A percentile compares a stretch with the other conserved stretches of the same genome.
Evolutionary conservation across 2,888 invertebrate genomes (phyloP).

Genomic region (Amblyteles armatorius): DNA sequence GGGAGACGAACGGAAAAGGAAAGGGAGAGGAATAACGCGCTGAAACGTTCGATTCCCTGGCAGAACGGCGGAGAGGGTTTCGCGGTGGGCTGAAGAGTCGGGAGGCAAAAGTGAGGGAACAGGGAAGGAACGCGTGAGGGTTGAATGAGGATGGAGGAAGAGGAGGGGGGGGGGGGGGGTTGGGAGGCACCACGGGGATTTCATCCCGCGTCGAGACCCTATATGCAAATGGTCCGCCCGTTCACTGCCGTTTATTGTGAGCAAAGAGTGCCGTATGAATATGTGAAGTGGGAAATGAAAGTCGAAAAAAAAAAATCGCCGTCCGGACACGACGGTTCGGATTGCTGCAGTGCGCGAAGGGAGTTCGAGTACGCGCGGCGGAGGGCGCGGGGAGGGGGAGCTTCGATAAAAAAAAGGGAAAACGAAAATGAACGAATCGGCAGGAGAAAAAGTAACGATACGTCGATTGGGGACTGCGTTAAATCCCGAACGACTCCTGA

Average conservation of each 20-base stretch:
- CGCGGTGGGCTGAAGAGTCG: slow-evolving; percentile 45
- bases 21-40: slow-evolving; percentile 44
- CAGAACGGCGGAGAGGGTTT: slow-evolving; percentile 43
- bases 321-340: slow-evolving; percentile 56
- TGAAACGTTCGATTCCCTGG: slow-evolving; percentile 61
- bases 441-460: slow-evolving; percentile 33
- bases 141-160: slow-evolving; percentile 59
- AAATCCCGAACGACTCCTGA: slow-evolving; percentile 49
- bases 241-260: slow-evolving; percentile 78
- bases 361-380: slow-evolving; percentile 33
- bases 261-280: slow-evolving; percentile 81
- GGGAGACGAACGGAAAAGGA: not conserved
- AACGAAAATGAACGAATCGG: slow-evolving; percentile 34
- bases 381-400: not conserved
- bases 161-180: slow-evolving; percentile 61
- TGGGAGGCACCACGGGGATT: slow-evolving; percentile 68
- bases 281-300: slow-evolving; percentile 80
- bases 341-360: slow-evolving; percentile 40
- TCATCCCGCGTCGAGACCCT: slow-evolving; percentile 77
- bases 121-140: slow-evolving; percentile 47
- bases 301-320: slow-evolving; percentile 60
- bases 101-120: slow-evolving; percentile 42
- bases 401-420: slow-evolving; percentile 2
- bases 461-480: slow-evolving; percentile 42
- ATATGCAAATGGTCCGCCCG: slow-evolving; percentile 81